These are phyloP conservation scores for Masticophis lateralis DNA, from an alignment of 2,797 vertebrate species.

Conservation along the genomic window DNA sequence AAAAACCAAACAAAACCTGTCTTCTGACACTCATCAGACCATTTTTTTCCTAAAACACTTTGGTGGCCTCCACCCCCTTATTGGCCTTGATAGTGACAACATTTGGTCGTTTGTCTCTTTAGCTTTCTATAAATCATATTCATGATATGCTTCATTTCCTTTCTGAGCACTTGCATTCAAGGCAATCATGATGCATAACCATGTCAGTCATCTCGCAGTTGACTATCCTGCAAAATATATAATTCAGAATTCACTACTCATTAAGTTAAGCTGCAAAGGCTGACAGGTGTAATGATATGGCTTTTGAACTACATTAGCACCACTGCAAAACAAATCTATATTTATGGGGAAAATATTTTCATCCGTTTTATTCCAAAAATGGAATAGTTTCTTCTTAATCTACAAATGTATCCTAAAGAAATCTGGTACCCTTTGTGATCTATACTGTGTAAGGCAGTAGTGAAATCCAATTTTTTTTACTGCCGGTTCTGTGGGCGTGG, in stretches of 20 bases:
- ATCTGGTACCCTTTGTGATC: background rate
- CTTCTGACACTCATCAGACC: background rate
- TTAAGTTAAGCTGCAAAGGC: slow-evolving; percentile 11
- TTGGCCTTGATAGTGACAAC: background rate
- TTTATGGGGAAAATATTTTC: slow-evolving; percentile 22
- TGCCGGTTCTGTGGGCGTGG: too few species aligned
- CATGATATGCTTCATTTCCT: slow-evolving; percentile 61
- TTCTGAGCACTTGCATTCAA: slow-evolving; percentile 34
- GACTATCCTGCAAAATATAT: slow-evolving; percentile 42
- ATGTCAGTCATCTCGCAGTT: slow-evolving; percentile 32
- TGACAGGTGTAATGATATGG: slow-evolving; percentile 4
- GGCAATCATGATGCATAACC: slow-evolving; percentile 28
- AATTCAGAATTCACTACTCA: slow-evolving; percentile 39
- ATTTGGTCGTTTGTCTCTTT: slow-evolving; percentile 53
- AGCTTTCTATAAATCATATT: slow-evolving; percentile 60
- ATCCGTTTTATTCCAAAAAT: background rate
- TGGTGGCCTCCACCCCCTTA: background rate
- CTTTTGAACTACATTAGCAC: slow-evolving; percentile 27
- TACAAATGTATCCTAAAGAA: background rate
- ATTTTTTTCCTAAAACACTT: background rate
- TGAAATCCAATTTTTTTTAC: too few species aligned
- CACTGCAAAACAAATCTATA: slow-evolving; percentile 31
- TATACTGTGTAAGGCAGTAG: background rate
- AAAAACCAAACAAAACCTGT: background rate
- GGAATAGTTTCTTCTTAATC: background rate